Evolutionary conservation across 1,140 invertebrate species (phyloP).

Genomic region (Diabrotica virgifera): DNA sequence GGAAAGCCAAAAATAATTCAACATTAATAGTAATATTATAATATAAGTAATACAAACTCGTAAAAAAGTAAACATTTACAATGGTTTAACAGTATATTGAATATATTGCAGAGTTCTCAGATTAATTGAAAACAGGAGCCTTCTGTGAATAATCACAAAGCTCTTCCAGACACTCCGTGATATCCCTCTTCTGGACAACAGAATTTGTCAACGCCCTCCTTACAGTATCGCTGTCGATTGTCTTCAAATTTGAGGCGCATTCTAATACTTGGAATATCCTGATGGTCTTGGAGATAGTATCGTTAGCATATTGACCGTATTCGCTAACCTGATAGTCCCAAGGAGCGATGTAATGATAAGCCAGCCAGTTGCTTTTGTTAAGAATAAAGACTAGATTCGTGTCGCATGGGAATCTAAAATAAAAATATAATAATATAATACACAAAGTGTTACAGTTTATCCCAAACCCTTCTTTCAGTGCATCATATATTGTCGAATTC

Average conservation of each 20-base stretch:
- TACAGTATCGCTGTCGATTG: constrained; percentile 58
- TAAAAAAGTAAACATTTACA: no score
- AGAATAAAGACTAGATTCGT: constrained; percentile 71
- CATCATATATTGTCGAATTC: no score
- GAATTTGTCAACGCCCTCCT: constrained; percentile 58
- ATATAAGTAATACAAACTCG: no score
- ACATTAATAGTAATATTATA: no score
- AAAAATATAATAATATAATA: constrained; percentile 16
- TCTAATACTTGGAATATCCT: constrained; percentile 64
- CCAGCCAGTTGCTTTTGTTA: constrained; percentile 70
- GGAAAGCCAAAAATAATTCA: no score
- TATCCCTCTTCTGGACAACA: constrained; percentile 52
- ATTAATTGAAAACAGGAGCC: constrained; percentile 52
- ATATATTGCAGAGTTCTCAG: no score
- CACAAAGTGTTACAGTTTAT: no score
- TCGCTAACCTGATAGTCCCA: constrained; percentile 76
- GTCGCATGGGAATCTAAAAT: constrained; percentile 63
- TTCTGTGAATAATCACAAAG: constrained; percentile 41
- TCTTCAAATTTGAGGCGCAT: constrained; percentile 59
- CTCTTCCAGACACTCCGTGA: constrained; percentile 56
- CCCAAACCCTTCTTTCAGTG: no score
- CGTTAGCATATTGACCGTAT: constrained; percentile 68
- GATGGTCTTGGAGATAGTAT: constrained; percentile 63
- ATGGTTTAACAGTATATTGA: no score
- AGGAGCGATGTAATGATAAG: constrained; percentile 74